Conservation (phyloP, 2,797 vertebrate species). For the Pristis pectinata region DNA sequence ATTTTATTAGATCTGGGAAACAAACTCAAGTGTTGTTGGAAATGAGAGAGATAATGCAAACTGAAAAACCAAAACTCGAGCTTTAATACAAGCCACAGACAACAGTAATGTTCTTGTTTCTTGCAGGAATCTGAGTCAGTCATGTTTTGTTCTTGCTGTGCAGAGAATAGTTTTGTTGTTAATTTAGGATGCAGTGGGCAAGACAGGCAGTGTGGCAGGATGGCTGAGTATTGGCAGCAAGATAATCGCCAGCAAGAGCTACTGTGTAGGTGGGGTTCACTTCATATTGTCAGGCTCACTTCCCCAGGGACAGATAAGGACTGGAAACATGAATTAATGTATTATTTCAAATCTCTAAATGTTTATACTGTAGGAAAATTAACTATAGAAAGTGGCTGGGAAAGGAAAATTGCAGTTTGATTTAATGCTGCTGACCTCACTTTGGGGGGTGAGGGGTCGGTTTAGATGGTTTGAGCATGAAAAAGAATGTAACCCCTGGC, state of each 20-base stretch:
- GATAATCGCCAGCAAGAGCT: not conserved
- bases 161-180: not conserved
- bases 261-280: constrained; percentile 1
- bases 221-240: not conserved
- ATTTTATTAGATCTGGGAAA: not conserved
- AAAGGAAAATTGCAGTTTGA: constrained; percentile 28
- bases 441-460: not conserved
- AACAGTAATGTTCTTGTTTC: not conserved
- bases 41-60: not conserved
- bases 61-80: not conserved
- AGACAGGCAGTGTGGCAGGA: not conserved
- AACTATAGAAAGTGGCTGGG: constrained; percentile 20
- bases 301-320: constrained; percentile 9
- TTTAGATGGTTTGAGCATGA: not conserved
- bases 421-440: constrained; percentile 15
- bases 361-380: constrained; percentile 23
- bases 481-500: not conserved
- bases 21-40: not conserved
- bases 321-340: constrained; percentile 28
- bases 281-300: not conserved
- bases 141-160: not conserved
- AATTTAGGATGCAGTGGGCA: not conserved
- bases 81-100: not conserved
- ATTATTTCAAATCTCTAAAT: not conserved
- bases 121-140: not conserved